Conservation (phyloP, 2,888 invertebrate species). For the Nasonia oneida region DNA sequence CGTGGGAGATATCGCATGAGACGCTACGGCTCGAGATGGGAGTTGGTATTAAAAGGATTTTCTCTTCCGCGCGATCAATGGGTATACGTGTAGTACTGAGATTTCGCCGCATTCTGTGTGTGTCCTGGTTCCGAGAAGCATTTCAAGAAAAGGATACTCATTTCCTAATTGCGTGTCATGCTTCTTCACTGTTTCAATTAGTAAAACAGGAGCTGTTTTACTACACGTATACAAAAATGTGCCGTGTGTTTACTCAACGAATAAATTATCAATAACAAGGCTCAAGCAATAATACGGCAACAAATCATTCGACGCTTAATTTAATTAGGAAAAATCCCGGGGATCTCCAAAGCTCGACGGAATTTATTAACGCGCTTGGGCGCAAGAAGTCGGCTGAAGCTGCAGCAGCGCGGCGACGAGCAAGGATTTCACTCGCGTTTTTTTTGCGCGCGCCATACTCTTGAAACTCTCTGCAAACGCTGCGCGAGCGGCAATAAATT, state of each 20-base stretch:
- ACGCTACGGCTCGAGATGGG: not conserved
- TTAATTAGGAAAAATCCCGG: not conserved
- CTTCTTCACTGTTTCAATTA: no score
- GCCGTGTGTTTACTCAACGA: not conserved
- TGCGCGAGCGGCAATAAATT: conserved; percentile 39
- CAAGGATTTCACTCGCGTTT: not conserved
- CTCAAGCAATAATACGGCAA: not conserved
- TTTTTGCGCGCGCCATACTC: not conserved
- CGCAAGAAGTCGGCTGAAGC: not conserved
- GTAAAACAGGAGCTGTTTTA: no score
- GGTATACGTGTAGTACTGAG: not conserved
- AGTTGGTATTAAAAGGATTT: not conserved
- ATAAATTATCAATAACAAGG: not conserved
- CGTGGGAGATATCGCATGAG: not conserved
- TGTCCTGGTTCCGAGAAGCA: not conserved
- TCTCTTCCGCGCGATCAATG: not conserved
- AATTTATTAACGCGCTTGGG: conserved; percentile 14
- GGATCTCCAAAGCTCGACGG: not conserved
- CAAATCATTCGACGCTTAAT: not conserved
- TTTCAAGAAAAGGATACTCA: not conserved
- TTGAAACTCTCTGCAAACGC: not conserved
- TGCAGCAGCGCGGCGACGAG: not conserved
- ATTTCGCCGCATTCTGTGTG: not conserved
- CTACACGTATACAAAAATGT: no score
- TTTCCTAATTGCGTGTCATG: not conserved